These are phyloP conservation scores for Cremastobaeus sp. DNA, from an alignment of 2,888 invertebrate genomes.

Conservation along the genomic window DNA sequence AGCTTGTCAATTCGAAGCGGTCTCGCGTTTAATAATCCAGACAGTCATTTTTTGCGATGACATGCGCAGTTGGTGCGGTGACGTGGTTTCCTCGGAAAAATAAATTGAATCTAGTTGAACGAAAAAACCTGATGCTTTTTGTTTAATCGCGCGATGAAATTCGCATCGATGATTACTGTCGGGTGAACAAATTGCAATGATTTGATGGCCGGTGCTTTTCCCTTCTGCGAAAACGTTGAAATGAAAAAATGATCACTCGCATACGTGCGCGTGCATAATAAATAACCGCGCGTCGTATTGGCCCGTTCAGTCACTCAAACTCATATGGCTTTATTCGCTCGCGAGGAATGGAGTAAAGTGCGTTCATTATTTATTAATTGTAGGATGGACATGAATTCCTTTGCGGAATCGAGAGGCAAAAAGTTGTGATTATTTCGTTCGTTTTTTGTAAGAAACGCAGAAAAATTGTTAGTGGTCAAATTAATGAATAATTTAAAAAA, in stretches of 20 bases:
- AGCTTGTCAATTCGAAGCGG: slow-evolving; percentile 42
- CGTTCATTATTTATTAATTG: slow-evolving; percentile 52
- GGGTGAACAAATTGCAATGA: slow-evolving; percentile 47
- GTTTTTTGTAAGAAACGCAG: slow-evolving; percentile 41
- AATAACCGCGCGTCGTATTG: slow-evolving; percentile 40
- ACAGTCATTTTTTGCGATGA: slow-evolving; percentile 34
- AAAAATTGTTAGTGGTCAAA: too few species aligned
- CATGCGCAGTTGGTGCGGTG: slow-evolving; percentile 54
- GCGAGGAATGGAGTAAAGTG: slow-evolving; percentile 13
- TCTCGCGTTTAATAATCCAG: slow-evolving; percentile 50
- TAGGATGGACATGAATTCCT: slow-evolving; percentile 20
- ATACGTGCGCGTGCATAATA: slow-evolving; percentile 49
- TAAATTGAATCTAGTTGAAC: slow-evolving; percentile 68
- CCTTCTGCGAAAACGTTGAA: slow-evolving; percentile 27
- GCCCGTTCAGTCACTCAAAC: slow-evolving; percentile 41
- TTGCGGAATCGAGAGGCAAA: slow-evolving; percentile 11
- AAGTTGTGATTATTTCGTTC: slow-evolving; percentile 12
- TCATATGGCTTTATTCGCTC: slow-evolving; percentile 39
- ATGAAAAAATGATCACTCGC: slow-evolving; percentile 30
- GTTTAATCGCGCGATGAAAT: slow-evolving; percentile 58
- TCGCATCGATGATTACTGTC: slow-evolving; percentile 64
- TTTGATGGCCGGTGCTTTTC: slow-evolving; percentile 32
- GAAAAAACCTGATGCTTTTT: slow-evolving; percentile 49
- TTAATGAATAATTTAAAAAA: too few species aligned
- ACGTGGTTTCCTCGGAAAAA: slow-evolving; percentile 71